A percentile compares a stretch with the other conserved stretches of the same genome.
Evolutionary conservation across 2,797 vertebrate genomes (phyloP).

Genomic region (Myotis planiceps): DNA sequence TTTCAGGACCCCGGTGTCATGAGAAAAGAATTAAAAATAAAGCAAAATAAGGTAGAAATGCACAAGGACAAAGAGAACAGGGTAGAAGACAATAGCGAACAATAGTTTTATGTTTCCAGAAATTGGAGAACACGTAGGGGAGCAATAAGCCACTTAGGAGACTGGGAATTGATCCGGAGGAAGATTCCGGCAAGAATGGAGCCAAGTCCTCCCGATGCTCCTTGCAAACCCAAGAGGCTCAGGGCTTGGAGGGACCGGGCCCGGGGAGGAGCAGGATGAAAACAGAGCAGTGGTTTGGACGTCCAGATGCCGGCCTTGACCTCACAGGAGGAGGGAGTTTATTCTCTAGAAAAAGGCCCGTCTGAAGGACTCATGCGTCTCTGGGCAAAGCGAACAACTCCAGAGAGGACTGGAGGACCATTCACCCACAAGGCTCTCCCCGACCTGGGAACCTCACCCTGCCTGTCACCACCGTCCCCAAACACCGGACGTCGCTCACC

Average conservation of each 20-base stretch:
- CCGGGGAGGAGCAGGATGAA: background rate
- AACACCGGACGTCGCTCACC: slow-evolving; percentile 83
- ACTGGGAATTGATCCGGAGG: background rate
- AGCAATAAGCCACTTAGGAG: background rate
- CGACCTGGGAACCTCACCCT: accelerated
- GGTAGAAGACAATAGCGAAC: background rate
- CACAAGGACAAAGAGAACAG: background rate
- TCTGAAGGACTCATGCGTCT: background rate
- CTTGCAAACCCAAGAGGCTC: background rate
- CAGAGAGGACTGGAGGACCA: background rate
- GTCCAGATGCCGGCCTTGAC: background rate
- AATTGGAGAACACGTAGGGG: background rate
- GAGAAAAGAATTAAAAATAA: background rate
- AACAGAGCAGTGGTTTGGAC: background rate
- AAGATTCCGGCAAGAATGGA: background rate
- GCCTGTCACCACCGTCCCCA: background rate
- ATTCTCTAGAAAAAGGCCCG: background rate
- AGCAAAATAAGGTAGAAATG: background rate
- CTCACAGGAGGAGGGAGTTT: background rate
- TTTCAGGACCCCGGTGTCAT: background rate
- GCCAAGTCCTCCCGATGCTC: background rate
- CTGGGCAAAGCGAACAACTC: background rate
- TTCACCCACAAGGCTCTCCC: background rate
- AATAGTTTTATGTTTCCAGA: background rate
- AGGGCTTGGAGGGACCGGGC: background rate